Percentiles rank a stretch among this genome's conserved stretches.
Evolutionary conservation across 2,113 vertebrate genomes (phyloP).

Genomic region (Nothobranchius kuhntae): DNA sequence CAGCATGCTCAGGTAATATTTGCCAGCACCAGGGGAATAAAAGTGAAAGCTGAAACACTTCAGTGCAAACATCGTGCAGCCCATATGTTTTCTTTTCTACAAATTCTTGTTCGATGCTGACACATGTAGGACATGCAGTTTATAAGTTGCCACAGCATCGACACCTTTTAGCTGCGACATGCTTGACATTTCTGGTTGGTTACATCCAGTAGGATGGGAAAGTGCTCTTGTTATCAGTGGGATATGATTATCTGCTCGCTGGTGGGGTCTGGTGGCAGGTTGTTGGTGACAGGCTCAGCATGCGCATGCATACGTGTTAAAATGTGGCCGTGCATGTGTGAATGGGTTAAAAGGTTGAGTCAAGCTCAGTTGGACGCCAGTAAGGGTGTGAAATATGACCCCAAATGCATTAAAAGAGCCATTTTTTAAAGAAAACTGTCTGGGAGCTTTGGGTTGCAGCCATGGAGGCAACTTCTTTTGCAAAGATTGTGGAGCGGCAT

Average conservation of each 20-base stretch:
- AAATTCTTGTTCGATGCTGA: slow-evolving; percentile 7
- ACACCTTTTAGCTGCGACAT: slow-evolving; percentile 47
- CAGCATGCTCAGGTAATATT: slow-evolving; percentile 27
- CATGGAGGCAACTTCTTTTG: slow-evolving; percentile 58
- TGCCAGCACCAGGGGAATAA: slow-evolving; percentile 24
- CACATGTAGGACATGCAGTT: neutral
- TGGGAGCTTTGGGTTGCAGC: neutral
- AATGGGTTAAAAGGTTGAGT: slow-evolving; percentile 54
- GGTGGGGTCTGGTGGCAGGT: slow-evolving; percentile 35
- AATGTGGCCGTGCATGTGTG: slow-evolving; percentile 25
- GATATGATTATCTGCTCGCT: slow-evolving; percentile 47
- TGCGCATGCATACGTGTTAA: slow-evolving; percentile 20
- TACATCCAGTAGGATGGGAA: slow-evolving; percentile 39
- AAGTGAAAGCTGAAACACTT: slow-evolving; percentile 7
- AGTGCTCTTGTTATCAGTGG: slow-evolving; percentile 58
- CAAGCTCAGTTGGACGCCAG: slow-evolving; percentile 19
- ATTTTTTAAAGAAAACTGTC: neutral
- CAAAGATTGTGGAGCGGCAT: slow-evolving; percentile 63
- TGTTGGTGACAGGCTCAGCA: slow-evolving; percentile 37
- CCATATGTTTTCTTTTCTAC: neutral
- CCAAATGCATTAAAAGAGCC: neutral
- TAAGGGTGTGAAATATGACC: slow-evolving; percentile 26
- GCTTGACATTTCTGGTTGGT: slow-evolving; percentile 58
- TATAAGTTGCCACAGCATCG: slow-evolving; percentile 24
- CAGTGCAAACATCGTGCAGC: slow-evolving; percentile 8